Evolutionary conservation across 2,888 invertebrate species (phyloP).

Genomic region (Parnassius glacialis): DNA sequence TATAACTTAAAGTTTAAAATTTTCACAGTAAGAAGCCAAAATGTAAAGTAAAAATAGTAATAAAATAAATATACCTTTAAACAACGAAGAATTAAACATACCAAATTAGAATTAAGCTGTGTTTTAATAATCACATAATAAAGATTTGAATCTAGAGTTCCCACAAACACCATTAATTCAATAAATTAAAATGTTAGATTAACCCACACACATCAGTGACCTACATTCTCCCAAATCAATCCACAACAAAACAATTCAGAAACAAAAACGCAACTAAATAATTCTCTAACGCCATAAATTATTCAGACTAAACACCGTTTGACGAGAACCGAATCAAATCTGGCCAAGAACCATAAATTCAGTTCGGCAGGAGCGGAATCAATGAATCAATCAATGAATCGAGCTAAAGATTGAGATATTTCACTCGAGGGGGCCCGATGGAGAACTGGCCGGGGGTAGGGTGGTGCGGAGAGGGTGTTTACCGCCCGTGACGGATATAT

Average conservation of each 20-base stretch:
- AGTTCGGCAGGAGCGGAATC: conserved; percentile 44
- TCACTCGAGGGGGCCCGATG: conserved; percentile 47
- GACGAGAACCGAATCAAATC: conserved; percentile 37
- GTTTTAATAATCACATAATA: no score
- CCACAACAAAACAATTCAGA: not conserved
- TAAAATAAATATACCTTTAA: no score
- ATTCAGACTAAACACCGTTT: conserved; percentile 21
- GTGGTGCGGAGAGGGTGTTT: conserved; percentile 52
- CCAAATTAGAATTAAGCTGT: no score
- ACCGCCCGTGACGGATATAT: conserved; percentile 75
- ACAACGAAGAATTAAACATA: no score
- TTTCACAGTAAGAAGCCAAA: no score
- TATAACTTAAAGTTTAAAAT: no score
- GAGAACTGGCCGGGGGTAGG: conserved; percentile 33
- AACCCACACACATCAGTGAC: no score
- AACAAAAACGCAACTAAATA: conserved; percentile 19
- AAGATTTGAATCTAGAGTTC: no score
- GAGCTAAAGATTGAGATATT: conserved; percentile 78
- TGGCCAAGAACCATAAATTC: conserved; percentile 35
- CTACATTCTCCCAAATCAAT: no score
- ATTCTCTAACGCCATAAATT: conserved; percentile 21
- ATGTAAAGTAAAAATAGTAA: no score
- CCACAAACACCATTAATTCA: no score
- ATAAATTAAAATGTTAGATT: no score
- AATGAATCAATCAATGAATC: conserved; percentile 79